Evolutionary conservation across 1,140 invertebrate genomes (phyloP), one percentile per base, ranked within the genome.

Genomic region (Latrodectus geometricus): DNA sequence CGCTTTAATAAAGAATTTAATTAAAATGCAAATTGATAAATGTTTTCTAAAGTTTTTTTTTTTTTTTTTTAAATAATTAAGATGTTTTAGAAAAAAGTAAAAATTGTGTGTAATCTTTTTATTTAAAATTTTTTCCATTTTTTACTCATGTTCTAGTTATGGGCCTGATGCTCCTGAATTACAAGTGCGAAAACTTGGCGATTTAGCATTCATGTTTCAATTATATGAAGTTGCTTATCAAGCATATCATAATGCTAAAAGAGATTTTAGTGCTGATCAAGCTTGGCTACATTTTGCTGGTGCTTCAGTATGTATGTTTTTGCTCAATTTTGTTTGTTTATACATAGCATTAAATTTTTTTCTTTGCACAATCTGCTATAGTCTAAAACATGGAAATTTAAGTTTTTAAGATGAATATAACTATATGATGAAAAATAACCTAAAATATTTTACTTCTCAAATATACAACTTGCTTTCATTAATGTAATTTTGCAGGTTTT

Each of bases 211-310:
- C 90, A 95, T 99, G 93, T 97, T 99, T 91, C 96, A 97, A 12
- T 94, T 98, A 89, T 99, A 99, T 92, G 94, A 95, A 88, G 92
- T 96, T 78, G 97, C 98, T 1, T 98, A 97, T 91, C 96, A 95
- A 90, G 94, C 96, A 0, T 99, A 99, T 91, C 97, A 99, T 91
- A 94, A 96, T 20, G 96, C 97, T 14, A 99, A 99, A 91, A 94
- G 97, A 87, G 98, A 99, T 90, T 99, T 99, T 91, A 95, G 96
- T 89, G 95, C 95, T 20, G 98, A 99, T 91, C 96, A 97, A 89
- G 98, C 98, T 0, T 99, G 97, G 98, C 92, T 99, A 15, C 97
- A 98, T 91, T 98, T 96, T 92, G 97, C 98, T 12, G 97, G 97
- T 15, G 97, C 97, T 54, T 72, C 74, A 21, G 86, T 82, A 86